These are phyloP conservation scores for Macroramphosus scolopax DNA, from an alignment of 2,797 vertebrate genomes.

Conservation along the genomic window DNA sequence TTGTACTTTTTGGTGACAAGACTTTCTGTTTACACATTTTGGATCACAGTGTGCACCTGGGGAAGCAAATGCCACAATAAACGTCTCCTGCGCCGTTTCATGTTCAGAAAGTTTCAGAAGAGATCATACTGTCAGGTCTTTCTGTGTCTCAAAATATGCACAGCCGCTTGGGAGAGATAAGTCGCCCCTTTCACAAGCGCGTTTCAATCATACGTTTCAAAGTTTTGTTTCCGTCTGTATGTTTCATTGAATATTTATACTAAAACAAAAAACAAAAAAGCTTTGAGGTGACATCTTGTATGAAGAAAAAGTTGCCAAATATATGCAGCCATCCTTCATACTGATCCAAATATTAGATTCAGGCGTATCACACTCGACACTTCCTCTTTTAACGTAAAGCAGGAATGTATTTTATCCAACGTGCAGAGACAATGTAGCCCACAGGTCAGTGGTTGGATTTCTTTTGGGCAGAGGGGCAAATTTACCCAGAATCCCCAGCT, in stretches of 20 bases:
- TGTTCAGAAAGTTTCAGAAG: slow-evolving; percentile 51
- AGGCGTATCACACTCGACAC: slow-evolving; percentile 1
- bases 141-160: slow-evolving; percentile 41
- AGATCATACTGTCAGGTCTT: slow-evolving; percentile 54
- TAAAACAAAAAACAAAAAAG: slow-evolving; percentile 31
- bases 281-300: slow-evolving; percentile 18
- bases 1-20: background rate
- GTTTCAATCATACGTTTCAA: slow-evolving; percentile 43
- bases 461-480: slow-evolving; percentile 34
- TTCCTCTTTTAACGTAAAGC: background rate
- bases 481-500: slow-evolving; percentile 61
- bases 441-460: slow-evolving; percentile 29
- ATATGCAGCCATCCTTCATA: slow-evolving; percentile 5
- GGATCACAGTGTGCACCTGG: slow-evolving; percentile 1
- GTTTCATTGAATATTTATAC: slow-evolving; percentile 30
- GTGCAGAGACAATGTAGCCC: slow-evolving; percentile 6
- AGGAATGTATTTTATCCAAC: slow-evolving; percentile 4
- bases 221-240: slow-evolving; percentile 33
- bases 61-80: slow-evolving; percentile 59
- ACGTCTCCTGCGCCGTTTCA: slow-evolving; percentile 51
- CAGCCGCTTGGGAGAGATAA: slow-evolving; percentile 49
- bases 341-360: slow-evolving; percentile 16
- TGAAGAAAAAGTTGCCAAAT: slow-evolving; percentile 20
- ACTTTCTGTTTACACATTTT: background rate
- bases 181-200: slow-evolving; percentile 38